phyloP scores from a whole-genome alignment of 1,140 invertebrate genomes.

The Brachionus manjavacas region DNA sequence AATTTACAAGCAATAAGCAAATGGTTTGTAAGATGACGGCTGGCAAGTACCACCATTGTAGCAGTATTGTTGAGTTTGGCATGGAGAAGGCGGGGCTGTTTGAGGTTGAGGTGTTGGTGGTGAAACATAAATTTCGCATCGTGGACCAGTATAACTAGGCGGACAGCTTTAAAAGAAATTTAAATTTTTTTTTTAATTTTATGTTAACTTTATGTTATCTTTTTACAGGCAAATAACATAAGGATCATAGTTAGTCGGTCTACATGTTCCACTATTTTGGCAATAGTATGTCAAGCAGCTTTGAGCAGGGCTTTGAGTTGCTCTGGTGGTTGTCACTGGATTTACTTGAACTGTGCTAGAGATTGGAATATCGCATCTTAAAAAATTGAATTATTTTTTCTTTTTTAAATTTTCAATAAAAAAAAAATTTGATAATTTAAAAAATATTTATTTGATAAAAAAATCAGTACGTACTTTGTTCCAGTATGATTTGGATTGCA shows the following conservation, averaged over 20 bases:
- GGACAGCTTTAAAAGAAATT: neutral
- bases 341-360: neutral
- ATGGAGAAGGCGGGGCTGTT: neutral
- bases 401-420: neutral
- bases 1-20: neutral
- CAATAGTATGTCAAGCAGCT: neutral
- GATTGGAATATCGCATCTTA: neutral
- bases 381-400: neutral
- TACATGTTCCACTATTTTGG: conserved; percentile 8
- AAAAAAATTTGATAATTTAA: neutral
- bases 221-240: conserved; percentile 20
- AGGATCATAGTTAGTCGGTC: neutral
- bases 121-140: neutral
- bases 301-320: conserved; percentile 6
- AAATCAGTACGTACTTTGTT: neutral
- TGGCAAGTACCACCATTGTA: conserved; percentile 4
- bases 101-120: neutral
- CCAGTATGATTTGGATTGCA: conserved; percentile 19
- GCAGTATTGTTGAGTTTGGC: conserved; percentile 17
- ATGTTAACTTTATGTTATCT: neutral
- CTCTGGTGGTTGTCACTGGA: neutral
- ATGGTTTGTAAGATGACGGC: neutral
- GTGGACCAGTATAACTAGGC: neutral
- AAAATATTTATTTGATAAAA: neutral
- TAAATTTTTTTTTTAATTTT: too few relatives aligned